phyloP scores from a whole-genome alignment of 2,797 vertebrate species.

The Tokudaia muenninki region DNA sequence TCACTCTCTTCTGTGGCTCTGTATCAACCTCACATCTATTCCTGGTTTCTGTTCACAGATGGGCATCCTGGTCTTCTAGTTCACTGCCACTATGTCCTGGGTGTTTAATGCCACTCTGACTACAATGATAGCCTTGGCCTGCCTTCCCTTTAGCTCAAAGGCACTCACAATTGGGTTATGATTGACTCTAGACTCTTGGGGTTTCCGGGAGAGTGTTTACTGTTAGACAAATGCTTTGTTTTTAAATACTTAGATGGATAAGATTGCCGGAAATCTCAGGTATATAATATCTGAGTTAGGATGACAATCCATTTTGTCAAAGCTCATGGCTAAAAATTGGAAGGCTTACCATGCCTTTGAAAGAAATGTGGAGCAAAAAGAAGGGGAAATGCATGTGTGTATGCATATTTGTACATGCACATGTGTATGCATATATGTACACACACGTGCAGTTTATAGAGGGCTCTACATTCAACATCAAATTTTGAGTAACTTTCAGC shows the following conservation, averaged over 20 bases:
- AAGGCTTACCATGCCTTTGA: constrained; percentile 24
- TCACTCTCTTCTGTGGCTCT: neutral
- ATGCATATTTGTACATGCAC: too few species aligned
- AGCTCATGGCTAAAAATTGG: neutral
- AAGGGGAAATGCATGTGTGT: neutral
- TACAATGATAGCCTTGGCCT: neutral
- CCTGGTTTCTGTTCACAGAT: neutral
- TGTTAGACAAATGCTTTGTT: constrained; percentile 44
- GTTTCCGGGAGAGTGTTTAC: neutral
- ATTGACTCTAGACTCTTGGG: neutral
- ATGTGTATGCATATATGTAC: neutral
- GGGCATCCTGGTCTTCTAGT: rapidly evolving
- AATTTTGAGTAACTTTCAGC: constrained; percentile 12
- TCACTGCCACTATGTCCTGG: neutral
- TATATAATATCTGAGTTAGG: neutral
- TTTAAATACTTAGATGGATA: constrained; percentile 50
- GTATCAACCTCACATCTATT: neutral
- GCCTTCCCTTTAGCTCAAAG: neutral
- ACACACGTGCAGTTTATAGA: neutral
- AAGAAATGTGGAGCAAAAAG: neutral
- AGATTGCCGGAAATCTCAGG: constrained; percentile 42
- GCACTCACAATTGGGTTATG: neutral
- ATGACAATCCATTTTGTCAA: constrained; percentile 14
- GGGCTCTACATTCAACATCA: neutral
- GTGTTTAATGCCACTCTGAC: neutral